These are phyloP conservation scores for Apoda limacodes DNA, from an alignment of 2,888 invertebrate species.

Conservation along the genomic window DNA sequence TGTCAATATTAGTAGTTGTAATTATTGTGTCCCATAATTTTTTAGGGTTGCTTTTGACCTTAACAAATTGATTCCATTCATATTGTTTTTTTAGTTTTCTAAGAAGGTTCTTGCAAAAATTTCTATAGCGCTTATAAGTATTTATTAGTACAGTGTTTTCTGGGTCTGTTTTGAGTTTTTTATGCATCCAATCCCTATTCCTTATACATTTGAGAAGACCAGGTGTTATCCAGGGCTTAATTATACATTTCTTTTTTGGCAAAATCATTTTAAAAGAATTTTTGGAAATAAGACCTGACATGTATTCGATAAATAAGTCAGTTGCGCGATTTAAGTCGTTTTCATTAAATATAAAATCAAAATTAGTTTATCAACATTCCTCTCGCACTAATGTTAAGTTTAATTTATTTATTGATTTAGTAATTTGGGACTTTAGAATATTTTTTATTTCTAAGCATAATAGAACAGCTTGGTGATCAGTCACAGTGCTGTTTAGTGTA, in stretches of 20 bases:
- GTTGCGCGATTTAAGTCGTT: conserved; percentile 1
- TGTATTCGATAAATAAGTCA: conserved; percentile 1
- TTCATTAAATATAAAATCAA: background rate
- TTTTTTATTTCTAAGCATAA: too few relatives aligned
- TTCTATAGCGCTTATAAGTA: conserved; percentile 8
- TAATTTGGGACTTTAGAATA: background rate
- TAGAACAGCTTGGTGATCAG: conserved; percentile 4
- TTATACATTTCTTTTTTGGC: conserved; percentile 1
- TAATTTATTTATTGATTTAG: background rate
- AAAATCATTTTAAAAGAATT: conserved; percentile 2
- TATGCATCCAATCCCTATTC: conserved; percentile 4
- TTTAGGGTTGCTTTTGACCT: conserved; percentile 3
- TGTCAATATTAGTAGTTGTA: conserved; percentile 4
- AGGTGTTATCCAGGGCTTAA: conserved; percentile 6
- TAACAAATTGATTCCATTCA: conserved; percentile 1
- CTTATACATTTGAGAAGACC: conserved; percentile 3
- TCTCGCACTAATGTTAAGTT: background rate
- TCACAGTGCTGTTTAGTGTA: conserved; percentile 2
- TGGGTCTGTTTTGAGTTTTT: conserved; percentile 5
- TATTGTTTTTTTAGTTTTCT: conserved; percentile 6
- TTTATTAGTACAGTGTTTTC: conserved; percentile 6
- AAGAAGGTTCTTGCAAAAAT: conserved; percentile 7
- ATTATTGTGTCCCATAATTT: conserved; percentile 5
- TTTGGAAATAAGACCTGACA: background rate
- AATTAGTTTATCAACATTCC: background rate